phyloP scores from a whole-genome alignment of 2,113 vertebrate genomes.

The Lanius ludovicianus region DNA sequence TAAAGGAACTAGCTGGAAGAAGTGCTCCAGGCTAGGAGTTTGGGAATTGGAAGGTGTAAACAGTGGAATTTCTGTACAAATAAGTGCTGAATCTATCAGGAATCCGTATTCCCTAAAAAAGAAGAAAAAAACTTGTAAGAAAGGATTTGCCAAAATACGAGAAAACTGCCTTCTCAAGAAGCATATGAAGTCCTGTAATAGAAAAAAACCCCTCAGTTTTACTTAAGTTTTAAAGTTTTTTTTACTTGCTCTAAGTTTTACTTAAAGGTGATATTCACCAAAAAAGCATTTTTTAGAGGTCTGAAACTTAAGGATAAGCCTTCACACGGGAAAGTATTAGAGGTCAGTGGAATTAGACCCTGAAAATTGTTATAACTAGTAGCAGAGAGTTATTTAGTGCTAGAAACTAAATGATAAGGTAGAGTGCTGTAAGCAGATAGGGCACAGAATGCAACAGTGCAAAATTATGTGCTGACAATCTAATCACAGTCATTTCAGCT shows the following conservation, averaged over 20 bases:
- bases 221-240: background rate
- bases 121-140: accelerated
- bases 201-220: accelerated
- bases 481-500: background rate
- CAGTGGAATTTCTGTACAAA: background rate
- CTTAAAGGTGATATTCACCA: background rate
- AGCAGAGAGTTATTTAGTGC: background rate
- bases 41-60: background rate
- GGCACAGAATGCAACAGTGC: background rate
- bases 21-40: background rate
- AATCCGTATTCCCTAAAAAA: background rate
- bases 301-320: background rate
- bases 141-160: background rate
- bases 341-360: background rate
- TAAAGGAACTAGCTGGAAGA: background rate
- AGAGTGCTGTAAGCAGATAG: background rate
- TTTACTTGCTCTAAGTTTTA: background rate
- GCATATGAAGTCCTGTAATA: background rate
- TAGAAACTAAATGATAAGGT: background rate
- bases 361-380: background rate
- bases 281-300: background rate
- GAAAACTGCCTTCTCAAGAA: background rate
- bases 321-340: background rate
- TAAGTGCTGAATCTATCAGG: background rate
- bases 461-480: background rate